These are phyloP conservation scores for Molossus alvarezi DNA, from an alignment of 2,797 vertebrate species.

Conservation along the genomic window DNA sequence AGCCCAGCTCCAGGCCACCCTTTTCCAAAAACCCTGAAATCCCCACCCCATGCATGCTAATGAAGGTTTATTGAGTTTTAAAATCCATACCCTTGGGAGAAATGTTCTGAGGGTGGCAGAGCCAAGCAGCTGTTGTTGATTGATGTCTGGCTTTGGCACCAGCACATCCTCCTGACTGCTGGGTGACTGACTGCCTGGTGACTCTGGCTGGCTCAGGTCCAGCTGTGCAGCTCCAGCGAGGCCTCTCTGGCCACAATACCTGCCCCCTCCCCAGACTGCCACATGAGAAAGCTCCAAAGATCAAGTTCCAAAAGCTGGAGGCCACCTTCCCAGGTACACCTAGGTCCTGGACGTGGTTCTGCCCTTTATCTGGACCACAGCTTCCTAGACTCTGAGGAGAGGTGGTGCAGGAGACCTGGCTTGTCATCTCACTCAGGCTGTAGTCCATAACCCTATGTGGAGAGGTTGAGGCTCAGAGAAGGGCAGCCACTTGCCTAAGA, in stretches of 20 bases:
- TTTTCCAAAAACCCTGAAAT: background rate
- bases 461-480: slow-evolving; percentile 1
- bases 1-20: background rate
- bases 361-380: background rate
- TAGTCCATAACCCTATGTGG: background rate
- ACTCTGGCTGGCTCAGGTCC: background rate
- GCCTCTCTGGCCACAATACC: background rate
- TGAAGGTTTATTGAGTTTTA: background rate
- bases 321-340: background rate
- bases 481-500: background rate
- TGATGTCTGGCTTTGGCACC: background rate
- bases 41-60: background rate
- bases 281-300: background rate
- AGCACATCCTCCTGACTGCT: background rate
- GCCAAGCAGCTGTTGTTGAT: background rate
- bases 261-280: background rate
- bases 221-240: background rate
- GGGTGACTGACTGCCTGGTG: background rate
- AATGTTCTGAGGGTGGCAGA: background rate
- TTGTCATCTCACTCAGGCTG: background rate
- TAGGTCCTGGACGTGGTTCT: background rate
- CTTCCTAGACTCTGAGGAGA: background rate
- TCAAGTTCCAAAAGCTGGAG: slow-evolving; percentile 13
- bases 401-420: background rate
- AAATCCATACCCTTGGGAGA: background rate